phyloP scores from a whole-genome alignment of 2,888 invertebrate species.

The Orthosia incerta region DNA sequence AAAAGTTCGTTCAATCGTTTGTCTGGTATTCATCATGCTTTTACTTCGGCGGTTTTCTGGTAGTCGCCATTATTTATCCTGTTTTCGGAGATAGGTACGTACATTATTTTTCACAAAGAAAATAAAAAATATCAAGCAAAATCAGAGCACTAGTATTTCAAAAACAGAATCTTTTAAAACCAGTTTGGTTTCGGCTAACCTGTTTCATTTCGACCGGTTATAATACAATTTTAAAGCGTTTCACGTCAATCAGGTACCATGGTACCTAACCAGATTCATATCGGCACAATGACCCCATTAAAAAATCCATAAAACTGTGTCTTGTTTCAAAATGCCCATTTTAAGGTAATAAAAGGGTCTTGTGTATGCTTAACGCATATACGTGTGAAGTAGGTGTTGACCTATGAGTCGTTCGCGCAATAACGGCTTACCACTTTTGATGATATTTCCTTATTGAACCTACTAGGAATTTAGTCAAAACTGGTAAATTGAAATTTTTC shows the following conservation, averaged over 20 bases:
- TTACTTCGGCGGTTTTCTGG: too few relatives aligned
- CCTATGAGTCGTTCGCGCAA: too few relatives aligned
- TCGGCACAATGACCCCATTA: not conserved
- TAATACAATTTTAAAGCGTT: not conserved
- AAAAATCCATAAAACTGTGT: not conserved
- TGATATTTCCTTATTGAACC: too few relatives aligned
- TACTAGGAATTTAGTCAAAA: too few relatives aligned
- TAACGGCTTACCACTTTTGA: not conserved
- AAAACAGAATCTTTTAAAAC: not conserved
- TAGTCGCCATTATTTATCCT: too few relatives aligned
- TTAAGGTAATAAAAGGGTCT: not conserved
- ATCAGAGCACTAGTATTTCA: not conserved
- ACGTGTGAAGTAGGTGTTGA: not conserved
- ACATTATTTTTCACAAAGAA: too few relatives aligned
- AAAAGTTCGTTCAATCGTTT: too few relatives aligned
- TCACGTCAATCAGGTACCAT: not conserved
- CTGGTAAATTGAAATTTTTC: too few relatives aligned
- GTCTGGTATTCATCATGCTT: too few relatives aligned
- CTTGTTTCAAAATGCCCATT: not conserved
- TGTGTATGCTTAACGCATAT: not conserved
- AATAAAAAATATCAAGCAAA: not conserved
- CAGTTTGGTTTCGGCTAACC: not conserved
- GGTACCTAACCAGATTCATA: not conserved
- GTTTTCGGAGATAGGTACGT: too few relatives aligned
- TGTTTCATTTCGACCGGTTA: slow-evolving; percentile 4